Evolutionary conservation across 2,113 vertebrate species (phyloP).

Genomic region (Antechinus flavipes): DNA sequence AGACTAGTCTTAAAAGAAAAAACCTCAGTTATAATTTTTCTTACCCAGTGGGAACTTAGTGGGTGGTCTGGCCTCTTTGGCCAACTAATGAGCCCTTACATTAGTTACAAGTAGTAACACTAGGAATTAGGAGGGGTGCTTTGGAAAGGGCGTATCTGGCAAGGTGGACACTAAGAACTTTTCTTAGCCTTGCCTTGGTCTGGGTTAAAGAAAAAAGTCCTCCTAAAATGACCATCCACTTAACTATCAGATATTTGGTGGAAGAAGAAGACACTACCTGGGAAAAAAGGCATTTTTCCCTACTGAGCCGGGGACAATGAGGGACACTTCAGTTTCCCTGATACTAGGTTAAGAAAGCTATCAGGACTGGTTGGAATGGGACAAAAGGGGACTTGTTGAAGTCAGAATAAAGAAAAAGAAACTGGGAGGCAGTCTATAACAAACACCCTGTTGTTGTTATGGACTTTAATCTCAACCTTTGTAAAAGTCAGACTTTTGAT

Average conservation of each 20-base stretch:
- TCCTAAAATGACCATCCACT: not conserved
- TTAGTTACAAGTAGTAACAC: not conserved
- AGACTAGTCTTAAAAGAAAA: constrained; percentile 46
- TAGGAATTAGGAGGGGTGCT: not conserved
- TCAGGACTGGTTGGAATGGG: not conserved
- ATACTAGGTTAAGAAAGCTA: not conserved
- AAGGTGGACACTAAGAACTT: not conserved
- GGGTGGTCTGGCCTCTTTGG: constrained; percentile 45
- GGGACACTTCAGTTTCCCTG: not conserved
- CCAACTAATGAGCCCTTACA: constrained; percentile 9
- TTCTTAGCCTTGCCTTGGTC: not conserved
- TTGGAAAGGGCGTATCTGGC: not conserved
- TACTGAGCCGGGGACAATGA: not conserved
- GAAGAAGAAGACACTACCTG: not conserved
- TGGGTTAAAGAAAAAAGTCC: not conserved
- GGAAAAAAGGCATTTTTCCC: not conserved
- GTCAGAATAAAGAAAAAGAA: not conserved
- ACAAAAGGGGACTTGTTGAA: not conserved
- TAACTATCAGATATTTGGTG: not conserved
- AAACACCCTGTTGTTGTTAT: not conserved
- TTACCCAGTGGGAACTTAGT: constrained; percentile 45
- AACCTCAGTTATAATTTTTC: not conserved
- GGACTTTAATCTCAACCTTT: not conserved
- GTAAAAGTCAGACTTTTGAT: not conserved
- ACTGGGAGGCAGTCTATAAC: not conserved